These are phyloP conservation scores for Steinernema feltiae DNA, from an alignment of 1,140 invertebrate species.

Conservation along the genomic window DNA sequence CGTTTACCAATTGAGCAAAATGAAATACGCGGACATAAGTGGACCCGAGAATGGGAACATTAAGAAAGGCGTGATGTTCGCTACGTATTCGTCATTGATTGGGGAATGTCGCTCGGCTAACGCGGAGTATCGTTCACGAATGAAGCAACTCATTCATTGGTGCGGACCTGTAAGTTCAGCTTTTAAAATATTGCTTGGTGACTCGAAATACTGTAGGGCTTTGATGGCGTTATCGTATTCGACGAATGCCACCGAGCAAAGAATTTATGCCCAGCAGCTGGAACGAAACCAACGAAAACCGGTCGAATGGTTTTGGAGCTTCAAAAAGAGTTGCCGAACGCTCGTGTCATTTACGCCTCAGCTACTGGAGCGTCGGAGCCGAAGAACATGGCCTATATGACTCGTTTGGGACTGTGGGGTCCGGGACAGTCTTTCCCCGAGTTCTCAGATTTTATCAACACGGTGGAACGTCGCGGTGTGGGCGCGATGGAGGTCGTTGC, in stretches of 20 bases:
- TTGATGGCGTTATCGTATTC: conserved; percentile 73
- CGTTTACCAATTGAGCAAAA: conserved; percentile 83
- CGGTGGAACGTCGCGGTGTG: conserved; percentile 91
- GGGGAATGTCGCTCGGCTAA: conserved; percentile 83
- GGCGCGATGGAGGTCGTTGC: conserved; percentile 99
- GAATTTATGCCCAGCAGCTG: conserved; percentile 87
- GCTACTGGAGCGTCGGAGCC: conserved; percentile 87
- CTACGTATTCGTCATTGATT: conserved; percentile 94
- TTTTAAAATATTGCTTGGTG: conserved; percentile 62
- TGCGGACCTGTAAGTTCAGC: conserved; percentile 79
- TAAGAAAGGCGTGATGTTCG: conserved; percentile 76
- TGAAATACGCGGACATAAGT: conserved; percentile 92
- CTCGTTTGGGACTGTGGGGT: conserved; percentile 92
- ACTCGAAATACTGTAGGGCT: conserved; percentile 39
- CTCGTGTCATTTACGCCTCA: conserved; percentile 92
- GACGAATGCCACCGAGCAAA: conserved; percentile 99
- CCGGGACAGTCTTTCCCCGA: conserved; percentile 85
- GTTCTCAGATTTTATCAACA: conserved; percentile 88
- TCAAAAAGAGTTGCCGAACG: conserved; percentile 86
- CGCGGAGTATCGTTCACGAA: conserved; percentile 83
- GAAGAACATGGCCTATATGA: conserved; percentile 99
- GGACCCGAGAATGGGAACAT: conserved; percentile 78
- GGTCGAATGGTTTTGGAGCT: conserved; percentile 87
- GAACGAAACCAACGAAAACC: conserved; percentile 80
- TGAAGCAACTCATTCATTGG: conserved; percentile 93